phyloP scores from a whole-genome alignment of 30 jellyfish, hydroid and myxozoan species.

The Catostylus mosaicus region DNA sequence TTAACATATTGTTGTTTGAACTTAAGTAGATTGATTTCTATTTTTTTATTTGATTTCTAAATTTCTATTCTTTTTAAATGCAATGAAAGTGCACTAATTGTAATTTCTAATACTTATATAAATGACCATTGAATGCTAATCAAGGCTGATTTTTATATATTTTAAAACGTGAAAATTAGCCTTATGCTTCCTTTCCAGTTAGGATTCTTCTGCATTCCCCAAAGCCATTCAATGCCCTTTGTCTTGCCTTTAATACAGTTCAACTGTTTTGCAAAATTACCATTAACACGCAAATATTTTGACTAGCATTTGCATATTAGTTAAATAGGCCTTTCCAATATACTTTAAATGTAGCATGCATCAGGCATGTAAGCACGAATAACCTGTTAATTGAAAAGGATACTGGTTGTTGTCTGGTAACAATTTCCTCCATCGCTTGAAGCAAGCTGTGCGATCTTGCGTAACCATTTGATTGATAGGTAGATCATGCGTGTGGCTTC shows the following conservation, averaged over 20 bases:
- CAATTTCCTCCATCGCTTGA: background rate
- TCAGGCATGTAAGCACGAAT: constrained; percentile 11
- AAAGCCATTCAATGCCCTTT: background rate
- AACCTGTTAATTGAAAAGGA: background rate
- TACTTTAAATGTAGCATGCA: background rate
- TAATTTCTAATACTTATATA: too few species aligned
- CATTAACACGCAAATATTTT: background rate
- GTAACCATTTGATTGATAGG: constrained; percentile 54
- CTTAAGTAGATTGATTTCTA: too few species aligned
- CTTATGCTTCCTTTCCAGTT: too few species aligned
- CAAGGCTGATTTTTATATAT: too few species aligned
- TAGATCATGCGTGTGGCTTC: constrained; percentile 52
- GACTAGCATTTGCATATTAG: background rate
- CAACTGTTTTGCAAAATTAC: too few species aligned
- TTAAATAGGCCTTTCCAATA: background rate
- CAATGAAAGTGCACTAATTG: too few species aligned
- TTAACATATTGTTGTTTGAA: too few species aligned
- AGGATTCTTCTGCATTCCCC: too few species aligned
- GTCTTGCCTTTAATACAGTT: background rate
- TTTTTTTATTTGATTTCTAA: too few species aligned
- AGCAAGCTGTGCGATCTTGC: constrained; percentile 58
- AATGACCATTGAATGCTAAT: too few species aligned
- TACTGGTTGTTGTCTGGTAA: background rate
- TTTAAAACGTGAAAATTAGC: too few species aligned
- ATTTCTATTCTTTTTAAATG: too few species aligned